These are phyloP conservation scores for Hydrozoanthus gracilis DNA, from an alignment of 92 coral and sea anemone species.

Conservation along the genomic window DNA sequence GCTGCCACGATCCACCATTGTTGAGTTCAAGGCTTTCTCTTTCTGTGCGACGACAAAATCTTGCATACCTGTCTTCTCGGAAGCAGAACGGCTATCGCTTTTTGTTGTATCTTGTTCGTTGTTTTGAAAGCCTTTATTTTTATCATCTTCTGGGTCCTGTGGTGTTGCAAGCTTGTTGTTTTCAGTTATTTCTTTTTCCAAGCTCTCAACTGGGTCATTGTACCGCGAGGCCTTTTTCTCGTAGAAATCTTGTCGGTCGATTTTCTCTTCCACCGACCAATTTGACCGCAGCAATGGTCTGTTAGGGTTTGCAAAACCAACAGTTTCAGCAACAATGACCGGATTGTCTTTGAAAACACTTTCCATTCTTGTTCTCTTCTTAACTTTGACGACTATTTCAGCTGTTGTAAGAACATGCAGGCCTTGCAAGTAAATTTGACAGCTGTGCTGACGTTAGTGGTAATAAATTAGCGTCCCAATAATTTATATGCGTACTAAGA, in stretches of 20 bases:
- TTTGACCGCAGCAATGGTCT: constrained; percentile 42
- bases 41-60: constrained; percentile 26
- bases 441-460: not conserved
- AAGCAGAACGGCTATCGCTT: constrained; percentile 1
- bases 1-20: constrained; percentile 38
- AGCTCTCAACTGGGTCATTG: not conserved
- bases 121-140: constrained; percentile 19
- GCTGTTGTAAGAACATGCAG: constrained; percentile 1
- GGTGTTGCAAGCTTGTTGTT: not conserved
- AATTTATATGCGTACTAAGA: too few species aligned
- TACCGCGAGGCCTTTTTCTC: constrained; percentile 37
- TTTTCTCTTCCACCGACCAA: constrained; percentile 33
- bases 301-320: not conserved
- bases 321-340: not conserved
- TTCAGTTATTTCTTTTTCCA: not conserved
- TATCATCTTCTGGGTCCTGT: constrained; percentile 38
- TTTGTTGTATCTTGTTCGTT: constrained; percentile 2
- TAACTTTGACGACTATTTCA: not conserved
- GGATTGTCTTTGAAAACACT: not conserved
- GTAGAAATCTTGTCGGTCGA: constrained; percentile 40
- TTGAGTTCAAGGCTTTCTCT: constrained; percentile 36
- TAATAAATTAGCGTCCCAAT: constrained; percentile 21
- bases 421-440: not conserved
- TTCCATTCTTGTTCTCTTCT: constrained; percentile 1
- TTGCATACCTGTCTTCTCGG: not conserved